Conservation (phyloP, 2,797 vertebrate genomes). For the Darevskia nairensis region DNA sequence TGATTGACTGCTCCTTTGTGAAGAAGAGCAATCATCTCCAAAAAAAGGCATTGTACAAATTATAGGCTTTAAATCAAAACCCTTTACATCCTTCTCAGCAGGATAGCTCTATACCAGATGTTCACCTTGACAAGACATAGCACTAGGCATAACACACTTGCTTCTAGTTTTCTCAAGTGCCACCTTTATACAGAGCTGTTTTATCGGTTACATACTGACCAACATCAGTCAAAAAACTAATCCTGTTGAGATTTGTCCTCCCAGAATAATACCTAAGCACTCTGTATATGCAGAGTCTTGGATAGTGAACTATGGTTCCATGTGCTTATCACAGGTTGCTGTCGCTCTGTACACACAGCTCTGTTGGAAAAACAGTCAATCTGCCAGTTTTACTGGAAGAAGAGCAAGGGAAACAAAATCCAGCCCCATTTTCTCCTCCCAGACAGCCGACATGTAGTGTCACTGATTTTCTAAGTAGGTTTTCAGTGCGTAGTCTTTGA, state of each 20-base stretch:
- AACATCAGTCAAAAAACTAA: not conserved
- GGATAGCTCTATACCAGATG: not conserved
- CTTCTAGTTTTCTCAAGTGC: not conserved
- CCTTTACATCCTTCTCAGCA: not conserved
- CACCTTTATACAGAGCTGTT: not conserved
- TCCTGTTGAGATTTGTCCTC: not conserved
- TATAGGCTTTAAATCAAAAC: not conserved
- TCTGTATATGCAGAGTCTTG: not conserved
- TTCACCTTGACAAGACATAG: not conserved
- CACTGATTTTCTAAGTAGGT: not conserved
- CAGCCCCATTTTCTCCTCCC: not conserved
- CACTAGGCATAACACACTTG: not conserved
- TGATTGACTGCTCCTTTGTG: too few relatives aligned
- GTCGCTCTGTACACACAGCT: not conserved
- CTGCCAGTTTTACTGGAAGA: not conserved
- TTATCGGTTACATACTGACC: not conserved
- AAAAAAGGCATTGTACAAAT: not conserved
- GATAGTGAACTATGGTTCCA: not conserved
- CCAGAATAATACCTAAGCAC: not conserved
- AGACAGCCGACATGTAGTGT: not conserved
- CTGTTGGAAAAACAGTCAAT: conserved; percentile 3
- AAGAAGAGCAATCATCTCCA: not conserved
- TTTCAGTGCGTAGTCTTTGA: not conserved
- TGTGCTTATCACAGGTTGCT: not conserved
- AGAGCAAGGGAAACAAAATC: not conserved